Evolutionary conservation across 2,888 invertebrate species (phyloP).

Genomic region (Orchesella flavescens): DNA sequence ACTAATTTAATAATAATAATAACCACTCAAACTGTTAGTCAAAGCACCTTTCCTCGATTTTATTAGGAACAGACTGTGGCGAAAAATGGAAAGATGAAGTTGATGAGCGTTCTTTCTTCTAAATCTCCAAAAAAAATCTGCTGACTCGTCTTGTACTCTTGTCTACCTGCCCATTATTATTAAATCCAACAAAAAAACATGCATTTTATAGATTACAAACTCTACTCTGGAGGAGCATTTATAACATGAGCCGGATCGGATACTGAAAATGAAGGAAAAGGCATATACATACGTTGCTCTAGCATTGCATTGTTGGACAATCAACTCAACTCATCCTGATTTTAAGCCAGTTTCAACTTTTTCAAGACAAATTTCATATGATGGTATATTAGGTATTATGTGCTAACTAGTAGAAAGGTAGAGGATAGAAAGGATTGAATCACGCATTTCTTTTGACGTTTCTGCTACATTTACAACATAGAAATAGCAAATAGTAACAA

Average conservation of each 20-base stretch:
- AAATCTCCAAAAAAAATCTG: constrained; percentile 12
- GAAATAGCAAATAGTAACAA: constrained; percentile 17
- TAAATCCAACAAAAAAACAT: not conserved
- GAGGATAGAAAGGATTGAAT: not conserved
- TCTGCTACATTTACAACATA: constrained; percentile 32
- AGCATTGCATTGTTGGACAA: constrained; percentile 36
- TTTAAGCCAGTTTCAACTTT: constrained; percentile 30
- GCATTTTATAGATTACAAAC: too few species aligned
- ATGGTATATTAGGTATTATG: too few species aligned
- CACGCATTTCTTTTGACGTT: not conserved
- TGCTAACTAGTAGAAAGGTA: too few species aligned
- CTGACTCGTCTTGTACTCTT: constrained; percentile 26
- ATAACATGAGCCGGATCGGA: too few species aligned
- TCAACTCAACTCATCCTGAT: constrained; percentile 26
- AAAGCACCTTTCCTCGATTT: not conserved
- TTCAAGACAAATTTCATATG: constrained; percentile 23
- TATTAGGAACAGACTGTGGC: not conserved
- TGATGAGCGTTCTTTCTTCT: constrained; percentile 2
- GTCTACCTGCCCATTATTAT: constrained; percentile 19
- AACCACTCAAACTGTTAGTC: not conserved
- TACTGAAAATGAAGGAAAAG: not conserved
- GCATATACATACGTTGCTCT: too few species aligned
- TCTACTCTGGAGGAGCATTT: too few species aligned
- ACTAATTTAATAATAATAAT: not conserved
- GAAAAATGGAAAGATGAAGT: too few species aligned